phyloP scores from a whole-genome alignment of 1,140 invertebrate species.

The Drosophila punjabiensis region DNA sequence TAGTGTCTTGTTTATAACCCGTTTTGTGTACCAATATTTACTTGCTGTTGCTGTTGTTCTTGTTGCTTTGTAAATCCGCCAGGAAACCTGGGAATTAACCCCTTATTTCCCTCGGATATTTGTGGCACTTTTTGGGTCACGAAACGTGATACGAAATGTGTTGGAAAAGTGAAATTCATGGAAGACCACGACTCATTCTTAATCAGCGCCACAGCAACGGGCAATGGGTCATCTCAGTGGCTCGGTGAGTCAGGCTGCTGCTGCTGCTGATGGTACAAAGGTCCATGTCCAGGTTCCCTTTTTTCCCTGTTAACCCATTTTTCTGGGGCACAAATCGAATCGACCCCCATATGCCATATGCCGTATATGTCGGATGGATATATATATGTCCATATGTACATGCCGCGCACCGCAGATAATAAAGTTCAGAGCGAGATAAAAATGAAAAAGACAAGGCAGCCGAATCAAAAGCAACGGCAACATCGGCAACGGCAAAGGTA shows the following conservation, averaged over 20 bases:
- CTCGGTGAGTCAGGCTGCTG: slow-evolving; percentile 10
- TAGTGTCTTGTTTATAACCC: slow-evolving; percentile 15
- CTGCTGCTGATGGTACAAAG: neutral
- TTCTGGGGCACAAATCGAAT: slow-evolving; percentile 44
- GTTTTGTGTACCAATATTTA: slow-evolving; percentile 22
- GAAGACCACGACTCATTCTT: slow-evolving; percentile 29
- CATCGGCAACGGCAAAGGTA: slow-evolving; percentile 24
- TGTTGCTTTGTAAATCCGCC: neutral
- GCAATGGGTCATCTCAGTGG: slow-evolving; percentile 29
- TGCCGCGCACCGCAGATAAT: slow-evolving; percentile 47
- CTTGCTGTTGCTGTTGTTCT: neutral
- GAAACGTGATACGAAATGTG: slow-evolving; percentile 18
- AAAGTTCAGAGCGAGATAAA: slow-evolving; percentile 57
- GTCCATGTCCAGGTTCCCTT: slow-evolving; percentile 3
- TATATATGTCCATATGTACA: slow-evolving; percentile 5
- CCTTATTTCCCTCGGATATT: neutral
- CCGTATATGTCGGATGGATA: slow-evolving; percentile 54
- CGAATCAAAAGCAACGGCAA: slow-evolving; percentile 15
- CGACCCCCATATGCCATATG: slow-evolving; percentile 39
- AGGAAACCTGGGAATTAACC: slow-evolving; percentile 18
- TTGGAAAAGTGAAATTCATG: slow-evolving; percentile 50
- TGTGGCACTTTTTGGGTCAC: slow-evolving; percentile 23
- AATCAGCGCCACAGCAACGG: slow-evolving; percentile 20
- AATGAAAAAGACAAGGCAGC: slow-evolving; percentile 30
- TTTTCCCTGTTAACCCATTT: slow-evolving; percentile 25